A percentile compares a stretch with the other conserved stretches of the same genome.
phyloP scores from a whole-genome alignment of 2,888 invertebrate genomes.

The Ochlodes sylvanus region DNA sequence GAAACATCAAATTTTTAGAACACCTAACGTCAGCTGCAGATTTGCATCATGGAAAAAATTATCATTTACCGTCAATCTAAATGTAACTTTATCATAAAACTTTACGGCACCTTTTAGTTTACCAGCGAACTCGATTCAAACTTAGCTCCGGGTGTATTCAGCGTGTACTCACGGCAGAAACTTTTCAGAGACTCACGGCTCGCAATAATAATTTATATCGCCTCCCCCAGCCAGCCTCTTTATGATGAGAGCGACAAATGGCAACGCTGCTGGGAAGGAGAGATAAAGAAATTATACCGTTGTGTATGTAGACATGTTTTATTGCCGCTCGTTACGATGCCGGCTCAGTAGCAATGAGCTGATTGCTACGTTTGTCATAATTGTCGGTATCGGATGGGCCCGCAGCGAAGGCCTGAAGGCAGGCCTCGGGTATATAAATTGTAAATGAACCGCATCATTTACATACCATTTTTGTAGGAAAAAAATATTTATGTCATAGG shows the following conservation, averaged over 20 bases:
- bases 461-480: background rate
- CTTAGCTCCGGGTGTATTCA: conserved; percentile 35
- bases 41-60: conserved; percentile 32
- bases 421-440: background rate
- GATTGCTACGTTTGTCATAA: conserved; percentile 47
- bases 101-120: conserved; percentile 6
- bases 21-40: conserved; percentile 36
- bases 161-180: conserved; percentile 34
- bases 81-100: background rate
- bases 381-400: conserved; percentile 40
- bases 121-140: conserved; percentile 11
- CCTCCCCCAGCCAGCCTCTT: conserved; percentile 54
- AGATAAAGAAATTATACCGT: conserved; percentile 78
- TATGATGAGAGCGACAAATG: conserved; percentile 73
- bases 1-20: conserved; percentile 37
- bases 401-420: background rate
- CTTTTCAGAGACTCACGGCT: conserved; percentile 51
- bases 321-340: conserved; percentile 51
- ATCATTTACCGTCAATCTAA: background rate
- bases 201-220: conserved; percentile 68
- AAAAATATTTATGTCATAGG: background rate
- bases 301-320: conserved; percentile 57
- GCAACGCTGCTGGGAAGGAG: conserved; percentile 64
- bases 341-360: conserved; percentile 38
- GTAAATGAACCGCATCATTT: conserved; percentile 1